Evolutionary conservation across 2,888 invertebrate species (phyloP), one percentile per base, ranked within the genome.

Genomic region (Griposia aprilina): DNA sequence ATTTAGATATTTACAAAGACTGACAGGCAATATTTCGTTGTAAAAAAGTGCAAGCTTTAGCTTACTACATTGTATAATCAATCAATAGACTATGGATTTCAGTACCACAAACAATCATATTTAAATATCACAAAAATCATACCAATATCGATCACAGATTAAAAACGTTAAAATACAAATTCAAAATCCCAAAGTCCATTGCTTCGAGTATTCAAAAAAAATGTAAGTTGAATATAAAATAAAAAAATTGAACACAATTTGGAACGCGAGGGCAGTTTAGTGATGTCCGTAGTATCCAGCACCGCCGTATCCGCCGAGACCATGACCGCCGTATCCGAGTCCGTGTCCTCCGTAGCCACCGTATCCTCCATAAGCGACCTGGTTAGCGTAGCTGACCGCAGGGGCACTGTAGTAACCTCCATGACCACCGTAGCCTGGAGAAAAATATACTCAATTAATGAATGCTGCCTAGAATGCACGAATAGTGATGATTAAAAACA

Each of bases 1-100:
- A 88, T 93, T 92, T 90, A 90, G 83, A 91, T 94, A 94, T 94
- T 92, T 94, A 94, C 94, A 94, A 92, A 93, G 89, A 86, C 84
- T 90, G 88, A 84, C 82, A 85, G 86, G 87, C 88, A 87, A 77
- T 90, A 88, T 90, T 92, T 86, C 91, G 90, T 92, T 91, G 90
- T 93, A 91, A 73, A 91, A 90, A 85, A 86, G 65, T 63, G 81
- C 68, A 81, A 78, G 73, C 72, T 52, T 66, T 48, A 66, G 55
- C 67, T 74, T 15, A 60, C 71, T 60, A 17, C 48, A 62, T 57
- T 62, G 50, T 36, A 65, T 60, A 76, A 60, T 78, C 70, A 79
- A 76, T 69, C 73, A 72, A 74, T 67, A 71, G 72, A 83, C 74
- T 20, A 48, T 57, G 73, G 78, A 68, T 73, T 71, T 72, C 62